phyloP scores from a whole-genome alignment of 2,888 invertebrate genomes.

The Mechanitis messenoides region DNA sequence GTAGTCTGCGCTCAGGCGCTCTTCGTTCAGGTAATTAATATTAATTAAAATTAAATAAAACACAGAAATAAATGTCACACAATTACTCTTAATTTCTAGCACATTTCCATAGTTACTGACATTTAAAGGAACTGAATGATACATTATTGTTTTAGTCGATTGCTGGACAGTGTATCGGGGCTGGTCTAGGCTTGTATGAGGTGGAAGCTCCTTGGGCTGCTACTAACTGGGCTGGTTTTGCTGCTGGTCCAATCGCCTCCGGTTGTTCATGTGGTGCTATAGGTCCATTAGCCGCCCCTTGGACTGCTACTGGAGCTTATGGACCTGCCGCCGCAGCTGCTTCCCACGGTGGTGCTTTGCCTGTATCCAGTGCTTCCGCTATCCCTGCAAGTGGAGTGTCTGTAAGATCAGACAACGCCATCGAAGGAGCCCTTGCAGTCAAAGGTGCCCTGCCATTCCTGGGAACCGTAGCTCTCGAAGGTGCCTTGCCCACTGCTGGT shows the following conservation, averaged over 20 bases:
- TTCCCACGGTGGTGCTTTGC: slow-evolving; percentile 31
- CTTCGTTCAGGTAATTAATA: slow-evolving; percentile 34
- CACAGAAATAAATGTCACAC: background rate
- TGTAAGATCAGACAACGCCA: slow-evolving; percentile 39
- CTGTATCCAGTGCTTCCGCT: slow-evolving; percentile 38
- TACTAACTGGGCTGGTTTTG: slow-evolving; percentile 1
- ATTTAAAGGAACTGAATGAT: slow-evolving; percentile 3
- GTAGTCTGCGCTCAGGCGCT: slow-evolving; percentile 38
- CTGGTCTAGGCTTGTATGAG: slow-evolving; percentile 13
- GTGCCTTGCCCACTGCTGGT: slow-evolving; percentile 38
- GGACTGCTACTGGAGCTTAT: slow-evolving; percentile 10
- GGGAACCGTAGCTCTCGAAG: slow-evolving; percentile 40
- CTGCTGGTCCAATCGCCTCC: slow-evolving; percentile 18
- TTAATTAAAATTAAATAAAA: background rate
- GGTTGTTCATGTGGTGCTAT: slow-evolving; percentile 22
- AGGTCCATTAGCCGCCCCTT: slow-evolving; percentile 17
- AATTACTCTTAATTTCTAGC: background rate
- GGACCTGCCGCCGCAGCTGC: slow-evolving; percentile 26
- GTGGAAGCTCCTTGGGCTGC: background rate
- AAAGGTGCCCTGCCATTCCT: slow-evolving; percentile 37
- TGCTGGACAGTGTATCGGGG: slow-evolving; percentile 29
- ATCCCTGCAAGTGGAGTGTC: slow-evolving; percentile 35
- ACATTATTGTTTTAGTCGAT: slow-evolving; percentile 28
- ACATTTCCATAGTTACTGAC: background rate
- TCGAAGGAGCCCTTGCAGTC: slow-evolving; percentile 36